Evolutionary conservation across 92 coral and sea anemone genomes (phyloP).

Genomic region (Phenganax subtilis): DNA sequence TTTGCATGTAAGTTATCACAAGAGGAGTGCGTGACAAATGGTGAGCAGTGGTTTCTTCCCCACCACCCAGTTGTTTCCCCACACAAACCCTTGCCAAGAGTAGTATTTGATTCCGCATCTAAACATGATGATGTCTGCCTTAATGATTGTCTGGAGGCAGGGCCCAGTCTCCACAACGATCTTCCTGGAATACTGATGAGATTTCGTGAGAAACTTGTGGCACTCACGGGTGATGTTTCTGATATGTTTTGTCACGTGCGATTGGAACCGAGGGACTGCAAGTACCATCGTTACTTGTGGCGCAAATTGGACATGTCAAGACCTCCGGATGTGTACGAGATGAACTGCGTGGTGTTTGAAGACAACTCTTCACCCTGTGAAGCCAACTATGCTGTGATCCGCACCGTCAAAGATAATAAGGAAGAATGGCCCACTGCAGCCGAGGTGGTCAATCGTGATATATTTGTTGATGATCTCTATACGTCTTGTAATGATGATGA

Average conservation of each 20-base stretch:
- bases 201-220: background rate
- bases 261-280: constrained; percentile 18
- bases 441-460: constrained; percentile 40
- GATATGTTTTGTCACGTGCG: constrained; percentile 43
- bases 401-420: constrained; percentile 39
- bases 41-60: constrained; percentile 45
- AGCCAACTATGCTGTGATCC: constrained; percentile 38
- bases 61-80: constrained; percentile 46
- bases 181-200: no score
- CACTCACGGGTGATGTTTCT: constrained; percentile 32
- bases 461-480: constrained; percentile 40
- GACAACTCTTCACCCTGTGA: constrained; percentile 43
- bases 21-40: constrained; percentile 6
- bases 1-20: constrained; percentile 19
- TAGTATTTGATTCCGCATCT: constrained; percentile 46
- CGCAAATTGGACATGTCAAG: constrained; percentile 18
- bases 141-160: constrained; percentile 42
- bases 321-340: constrained; percentile 34
- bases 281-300: constrained; percentile 31
- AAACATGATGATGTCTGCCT: constrained; percentile 41
- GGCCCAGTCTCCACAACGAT: background rate
- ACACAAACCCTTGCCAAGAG: constrained; percentile 45
- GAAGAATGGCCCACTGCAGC: constrained; percentile 39
- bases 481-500: constrained; percentile 29
- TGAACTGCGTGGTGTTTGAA: constrained; percentile 36